Percentiles rank a stretch among this genome's conserved stretches.
phyloP scores from a whole-genome alignment of 2,888 invertebrate genomes.

The Ectobius pallidus region DNA sequence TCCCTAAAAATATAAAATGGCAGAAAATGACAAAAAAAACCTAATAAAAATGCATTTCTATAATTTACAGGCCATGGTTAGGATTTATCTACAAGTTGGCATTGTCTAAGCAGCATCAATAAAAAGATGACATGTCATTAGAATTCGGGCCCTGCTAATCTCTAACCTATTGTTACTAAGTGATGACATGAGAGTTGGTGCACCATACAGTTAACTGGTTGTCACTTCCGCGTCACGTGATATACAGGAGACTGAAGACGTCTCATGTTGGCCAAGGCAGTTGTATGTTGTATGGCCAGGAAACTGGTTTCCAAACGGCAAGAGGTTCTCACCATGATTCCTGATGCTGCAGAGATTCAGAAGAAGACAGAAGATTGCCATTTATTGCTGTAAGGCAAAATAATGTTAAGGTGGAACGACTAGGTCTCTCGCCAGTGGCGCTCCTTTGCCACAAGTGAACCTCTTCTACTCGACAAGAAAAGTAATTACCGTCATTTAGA shows the following conservation, averaged over 20 bases:
- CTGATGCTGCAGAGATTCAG: not conserved
- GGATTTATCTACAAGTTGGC: no score
- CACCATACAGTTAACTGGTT: conserved; percentile 25
- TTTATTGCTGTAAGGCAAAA: not conserved
- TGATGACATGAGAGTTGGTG: conserved; percentile 3
- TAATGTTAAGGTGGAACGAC: not conserved
- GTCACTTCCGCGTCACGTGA: conserved; percentile 35
- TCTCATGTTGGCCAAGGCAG: not conserved
- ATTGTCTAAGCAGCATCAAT: no score
- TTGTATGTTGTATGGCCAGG: conserved; percentile 4
- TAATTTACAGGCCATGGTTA: no score
- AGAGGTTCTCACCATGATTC: not conserved
- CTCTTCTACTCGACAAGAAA: no score
- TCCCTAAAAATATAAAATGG: no score
- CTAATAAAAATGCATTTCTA: no score
- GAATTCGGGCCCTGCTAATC: no score
- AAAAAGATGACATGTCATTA: no score
- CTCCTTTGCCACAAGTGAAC: no score
- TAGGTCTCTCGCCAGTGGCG: not conserved
- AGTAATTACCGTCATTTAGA: no score
- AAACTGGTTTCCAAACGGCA: conserved; percentile 26
- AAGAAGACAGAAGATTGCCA: not conserved
- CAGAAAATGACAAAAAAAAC: no score
- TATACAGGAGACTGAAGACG: conserved; percentile 8
- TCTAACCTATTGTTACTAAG: not conserved